Evolutionary conservation across 1,140 invertebrate species (phyloP).

Genomic region (Pomphorhynchus laevis): DNA sequence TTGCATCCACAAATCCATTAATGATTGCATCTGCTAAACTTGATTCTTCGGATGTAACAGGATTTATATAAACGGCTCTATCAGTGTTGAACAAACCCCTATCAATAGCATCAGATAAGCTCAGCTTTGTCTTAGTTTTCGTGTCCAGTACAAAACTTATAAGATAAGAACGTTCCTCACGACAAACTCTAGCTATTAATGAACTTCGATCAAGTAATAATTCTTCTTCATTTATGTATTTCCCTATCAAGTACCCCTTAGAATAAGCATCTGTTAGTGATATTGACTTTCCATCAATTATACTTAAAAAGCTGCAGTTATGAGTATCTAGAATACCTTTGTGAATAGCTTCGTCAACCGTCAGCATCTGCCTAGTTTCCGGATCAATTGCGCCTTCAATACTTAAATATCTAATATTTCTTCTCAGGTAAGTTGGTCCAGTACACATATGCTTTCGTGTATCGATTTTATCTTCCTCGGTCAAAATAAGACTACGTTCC

Average conservation of each 20-base stretch:
- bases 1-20: slow-evolving; percentile 12
- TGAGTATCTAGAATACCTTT: slow-evolving; percentile 34
- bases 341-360: slow-evolving; percentile 36
- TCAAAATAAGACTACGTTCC: slow-evolving; percentile 27
- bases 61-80: slow-evolving; percentile 17
- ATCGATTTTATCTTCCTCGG: no score
- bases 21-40: slow-evolving; percentile 16
- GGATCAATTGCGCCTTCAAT: slow-evolving; percentile 29
- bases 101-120: slow-evolving; percentile 14
- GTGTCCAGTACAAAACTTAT: slow-evolving; percentile 12
- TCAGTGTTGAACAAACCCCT: slow-evolving; percentile 14
- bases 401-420: no score
- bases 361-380: slow-evolving; percentile 20
- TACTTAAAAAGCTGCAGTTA: no score
- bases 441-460: no score
- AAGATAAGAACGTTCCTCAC: slow-evolving; percentile 1
- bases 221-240: no score
- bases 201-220: no score
- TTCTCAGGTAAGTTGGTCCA: no score
- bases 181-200: no score
- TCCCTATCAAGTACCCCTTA: slow-evolving; percentile 9
- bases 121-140: slow-evolving; percentile 14
- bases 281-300: slow-evolving; percentile 4
- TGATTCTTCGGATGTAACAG: slow-evolving; percentile 16
- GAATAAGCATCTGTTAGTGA: slow-evolving; percentile 6